Percentiles rank a stretch among this genome's conserved stretches.
These are phyloP conservation scores for Podarcis raffonei DNA, from an alignment of 2,113 vertebrate species.

Conservation along the genomic window DNA sequence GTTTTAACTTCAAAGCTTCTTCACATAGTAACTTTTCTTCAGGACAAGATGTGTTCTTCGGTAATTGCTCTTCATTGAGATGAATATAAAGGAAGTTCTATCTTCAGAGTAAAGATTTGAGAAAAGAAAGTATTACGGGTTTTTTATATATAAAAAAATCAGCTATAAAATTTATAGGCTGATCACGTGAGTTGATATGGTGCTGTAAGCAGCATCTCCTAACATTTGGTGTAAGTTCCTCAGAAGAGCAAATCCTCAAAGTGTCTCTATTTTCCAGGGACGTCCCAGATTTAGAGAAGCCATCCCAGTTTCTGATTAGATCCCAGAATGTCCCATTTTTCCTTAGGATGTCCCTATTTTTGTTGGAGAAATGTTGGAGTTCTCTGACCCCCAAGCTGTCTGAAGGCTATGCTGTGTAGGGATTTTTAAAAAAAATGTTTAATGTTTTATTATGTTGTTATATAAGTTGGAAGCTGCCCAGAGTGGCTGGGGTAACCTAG, in stretches of 20 bases:
- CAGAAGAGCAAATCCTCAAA: background rate
- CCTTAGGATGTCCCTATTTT: too few relatives aligned
- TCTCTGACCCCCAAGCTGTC: too few relatives aligned
- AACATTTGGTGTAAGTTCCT: background rate
- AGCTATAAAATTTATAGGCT: background rate
- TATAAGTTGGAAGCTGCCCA: too few relatives aligned
- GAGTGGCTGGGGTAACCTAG: too few relatives aligned
- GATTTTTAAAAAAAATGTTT: too few relatives aligned
- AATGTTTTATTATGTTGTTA: too few relatives aligned
- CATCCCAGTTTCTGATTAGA: too few relatives aligned
- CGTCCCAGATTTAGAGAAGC: too few relatives aligned
- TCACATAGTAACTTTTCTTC: conserved; percentile 60
- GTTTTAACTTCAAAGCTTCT: conserved; percentile 68
- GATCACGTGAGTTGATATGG: background rate
- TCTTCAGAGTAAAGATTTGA: conserved; percentile 54
- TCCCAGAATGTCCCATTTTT: too few relatives aligned
- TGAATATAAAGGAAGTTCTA: conserved; percentile 58
- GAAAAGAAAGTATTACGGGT: background rate
- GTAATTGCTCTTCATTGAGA: conserved; percentile 60
- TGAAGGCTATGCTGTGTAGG: too few relatives aligned
- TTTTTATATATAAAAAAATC: background rate
- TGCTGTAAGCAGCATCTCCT: background rate
- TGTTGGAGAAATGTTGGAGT: too few relatives aligned
- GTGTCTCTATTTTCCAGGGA: too few relatives aligned
- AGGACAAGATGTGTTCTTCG: conserved; percentile 51